Conservation (phyloP, 2,113 vertebrate genomes). For the Myrmecobius fasciatus region DNA sequence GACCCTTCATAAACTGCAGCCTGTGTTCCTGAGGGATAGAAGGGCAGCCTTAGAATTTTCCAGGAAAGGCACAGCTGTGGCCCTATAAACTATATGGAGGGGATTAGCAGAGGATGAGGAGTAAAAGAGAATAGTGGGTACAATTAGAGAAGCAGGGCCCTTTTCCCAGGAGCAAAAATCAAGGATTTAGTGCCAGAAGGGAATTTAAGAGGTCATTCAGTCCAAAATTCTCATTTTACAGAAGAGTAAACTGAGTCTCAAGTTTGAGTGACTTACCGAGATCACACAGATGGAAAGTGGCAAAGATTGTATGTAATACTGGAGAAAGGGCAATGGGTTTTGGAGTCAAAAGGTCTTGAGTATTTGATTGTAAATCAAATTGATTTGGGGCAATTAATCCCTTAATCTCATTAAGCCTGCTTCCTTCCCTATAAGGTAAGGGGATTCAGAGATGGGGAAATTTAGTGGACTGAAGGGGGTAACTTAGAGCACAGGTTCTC, state of each 20-base stretch:
- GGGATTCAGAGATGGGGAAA: background rate
- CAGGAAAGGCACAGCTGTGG: slow-evolving; percentile 1
- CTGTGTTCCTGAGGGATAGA: slow-evolving; percentile 61
- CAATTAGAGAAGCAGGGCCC: background rate
- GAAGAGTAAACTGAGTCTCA: background rate
- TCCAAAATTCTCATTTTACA: background rate
- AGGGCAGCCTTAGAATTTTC: background rate
- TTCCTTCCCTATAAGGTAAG: background rate
- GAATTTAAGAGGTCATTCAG: background rate
- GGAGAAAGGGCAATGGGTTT: background rate
- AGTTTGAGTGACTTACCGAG: background rate
- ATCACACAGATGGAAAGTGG: background rate
- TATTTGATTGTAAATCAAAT: background rate
- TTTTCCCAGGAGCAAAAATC: background rate
- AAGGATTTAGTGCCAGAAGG: background rate
- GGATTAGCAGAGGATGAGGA: background rate
- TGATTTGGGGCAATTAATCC: background rate
- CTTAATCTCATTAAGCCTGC: background rate
- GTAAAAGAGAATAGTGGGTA: background rate
- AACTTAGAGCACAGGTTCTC: background rate
- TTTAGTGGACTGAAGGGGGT: background rate
- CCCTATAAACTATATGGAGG: background rate
- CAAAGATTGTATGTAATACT: background rate
- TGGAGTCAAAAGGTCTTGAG: background rate
- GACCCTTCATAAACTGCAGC: slow-evolving; percentile 68